These are phyloP conservation scores for Zosterops lateralis DNA, from an alignment of 2,113 vertebrate genomes.

Conservation along the genomic window DNA sequence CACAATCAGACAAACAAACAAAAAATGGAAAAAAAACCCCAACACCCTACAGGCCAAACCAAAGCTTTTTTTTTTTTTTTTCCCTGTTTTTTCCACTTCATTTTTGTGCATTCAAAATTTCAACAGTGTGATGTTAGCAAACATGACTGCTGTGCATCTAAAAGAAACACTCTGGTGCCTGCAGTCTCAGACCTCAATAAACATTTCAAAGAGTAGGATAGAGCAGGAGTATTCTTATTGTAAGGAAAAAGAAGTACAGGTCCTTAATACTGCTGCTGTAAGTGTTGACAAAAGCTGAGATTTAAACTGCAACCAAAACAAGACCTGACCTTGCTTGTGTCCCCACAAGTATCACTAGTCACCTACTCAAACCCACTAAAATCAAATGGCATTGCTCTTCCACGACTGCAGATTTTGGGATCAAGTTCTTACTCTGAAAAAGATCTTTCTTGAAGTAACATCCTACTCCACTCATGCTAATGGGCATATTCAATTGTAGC, in stretches of 20 bases:
- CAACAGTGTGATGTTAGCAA: not conserved
- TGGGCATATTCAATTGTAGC: not conserved
- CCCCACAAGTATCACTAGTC: not conserved
- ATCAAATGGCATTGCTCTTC: not conserved
- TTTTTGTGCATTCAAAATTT: not conserved
- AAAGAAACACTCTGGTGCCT: not conserved
- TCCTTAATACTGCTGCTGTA: not conserved
- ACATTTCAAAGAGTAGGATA: not conserved
- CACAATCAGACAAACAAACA: not conserved
- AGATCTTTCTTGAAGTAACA: not conserved
- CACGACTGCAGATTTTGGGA: not conserved
- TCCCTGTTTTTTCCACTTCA: not conserved
- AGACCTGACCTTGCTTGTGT: not conserved
- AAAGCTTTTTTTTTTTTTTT: not conserved
- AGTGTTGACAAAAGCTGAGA: not conserved
- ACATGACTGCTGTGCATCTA: not conserved
- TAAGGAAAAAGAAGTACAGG: not conserved
- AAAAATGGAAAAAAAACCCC: too few species aligned
- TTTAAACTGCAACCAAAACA: constrained; percentile 17
- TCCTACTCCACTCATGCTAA: not conserved
- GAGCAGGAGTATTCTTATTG: not conserved
- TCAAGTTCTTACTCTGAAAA: not conserved
- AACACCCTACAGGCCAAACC: not conserved
- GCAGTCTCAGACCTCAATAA: not conserved
- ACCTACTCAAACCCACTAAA: not conserved